Conservation (phyloP, 2,797 vertebrate genomes). For the Nannoperca obscura region DNA sequence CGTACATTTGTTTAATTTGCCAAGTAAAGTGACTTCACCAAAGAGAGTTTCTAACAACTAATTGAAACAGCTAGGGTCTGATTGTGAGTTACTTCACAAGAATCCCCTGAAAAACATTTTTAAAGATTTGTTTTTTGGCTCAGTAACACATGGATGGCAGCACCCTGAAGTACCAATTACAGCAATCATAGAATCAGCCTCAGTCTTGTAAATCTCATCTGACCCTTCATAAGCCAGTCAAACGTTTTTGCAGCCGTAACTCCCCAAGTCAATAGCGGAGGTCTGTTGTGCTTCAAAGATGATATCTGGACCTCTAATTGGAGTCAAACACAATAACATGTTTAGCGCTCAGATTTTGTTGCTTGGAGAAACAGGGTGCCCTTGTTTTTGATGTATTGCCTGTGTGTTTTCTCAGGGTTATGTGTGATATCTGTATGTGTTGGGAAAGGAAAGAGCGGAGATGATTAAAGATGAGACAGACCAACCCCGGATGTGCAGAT, state of each 20-base stretch:
- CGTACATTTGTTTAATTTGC: slow-evolving; percentile 9
- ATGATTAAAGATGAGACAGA: slow-evolving; percentile 68
- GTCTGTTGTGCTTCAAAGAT: slow-evolving; percentile 57
- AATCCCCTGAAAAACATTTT: slow-evolving; percentile 8
- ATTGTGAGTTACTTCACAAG: slow-evolving; percentile 15
- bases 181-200: slow-evolving; percentile 49
- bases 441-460: not conserved
- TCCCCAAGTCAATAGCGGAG: not conserved
- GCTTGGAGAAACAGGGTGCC: slow-evolving; percentile 12
- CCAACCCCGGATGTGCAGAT: slow-evolving; percentile 49
- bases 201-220: slow-evolving; percentile 49
- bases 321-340: slow-evolving; percentile 55
- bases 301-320: slow-evolving; percentile 59
- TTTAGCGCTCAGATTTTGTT: slow-evolving; percentile 44
- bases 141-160: slow-evolving; percentile 15
- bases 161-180: slow-evolving; percentile 48
- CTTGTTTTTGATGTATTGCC: slow-evolving; percentile 27
- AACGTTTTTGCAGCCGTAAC: slow-evolving; percentile 37
- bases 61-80: not conserved
- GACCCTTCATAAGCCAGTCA: slow-evolving; percentile 46
- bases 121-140: not conserved
- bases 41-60: slow-evolving; percentile 15
- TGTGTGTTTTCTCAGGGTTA: slow-evolving; percentile 51
- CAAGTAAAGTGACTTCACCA: not conserved
- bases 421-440: slow-evolving; percentile 39